A percentile compares a stretch with the other conserved stretches of the same genome.
These are phyloP conservation scores for Zaprionus ghesquierei DNA, from an alignment of 1,140 invertebrate genomes.

Conservation along the genomic window DNA sequence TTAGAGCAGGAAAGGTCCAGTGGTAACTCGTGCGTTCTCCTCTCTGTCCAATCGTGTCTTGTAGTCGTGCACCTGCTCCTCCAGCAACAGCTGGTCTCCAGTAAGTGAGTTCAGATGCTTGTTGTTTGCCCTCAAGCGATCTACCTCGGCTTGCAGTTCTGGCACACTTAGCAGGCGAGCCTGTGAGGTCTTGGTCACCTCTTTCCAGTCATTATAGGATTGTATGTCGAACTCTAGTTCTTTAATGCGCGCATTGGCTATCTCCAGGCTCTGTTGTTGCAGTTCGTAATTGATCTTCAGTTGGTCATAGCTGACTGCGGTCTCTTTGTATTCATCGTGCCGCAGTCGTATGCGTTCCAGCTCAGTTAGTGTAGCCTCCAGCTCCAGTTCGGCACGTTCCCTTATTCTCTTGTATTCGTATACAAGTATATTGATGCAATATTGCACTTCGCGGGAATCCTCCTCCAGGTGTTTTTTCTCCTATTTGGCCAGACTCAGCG, in stretches of 20 bases:
- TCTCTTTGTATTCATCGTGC: slow-evolving; percentile 78
- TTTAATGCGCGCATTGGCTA: slow-evolving; percentile 84
- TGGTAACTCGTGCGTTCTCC: slow-evolving; percentile 60
- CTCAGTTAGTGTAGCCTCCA: slow-evolving; percentile 55
- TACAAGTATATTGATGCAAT: slow-evolving; percentile 62
- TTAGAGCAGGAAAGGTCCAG: no score
- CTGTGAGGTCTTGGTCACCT: slow-evolving; percentile 84
- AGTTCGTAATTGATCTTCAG: slow-evolving; percentile 69
- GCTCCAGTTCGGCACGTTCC: slow-evolving; percentile 62
- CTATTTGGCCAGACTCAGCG: slow-evolving; percentile 83
- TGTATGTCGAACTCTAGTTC: slow-evolving; percentile 86
- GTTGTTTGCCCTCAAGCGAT: slow-evolving; percentile 84
- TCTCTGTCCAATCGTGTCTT: slow-evolving; percentile 83
- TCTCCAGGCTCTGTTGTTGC: slow-evolving; percentile 83
- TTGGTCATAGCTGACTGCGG: slow-evolving; percentile 82
- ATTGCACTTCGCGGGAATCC: slow-evolving; percentile 71
- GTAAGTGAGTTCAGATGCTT: slow-evolving; percentile 84
- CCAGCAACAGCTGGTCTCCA: slow-evolving; percentile 86
- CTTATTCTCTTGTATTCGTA: slow-evolving; percentile 56
- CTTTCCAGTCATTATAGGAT: slow-evolving; percentile 86
- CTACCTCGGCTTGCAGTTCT: slow-evolving; percentile 85
- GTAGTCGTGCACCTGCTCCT: slow-evolving; percentile 86
- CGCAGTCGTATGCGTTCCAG: slow-evolving; percentile 40
- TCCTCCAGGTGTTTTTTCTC: slow-evolving; percentile 84
- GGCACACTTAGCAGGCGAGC: slow-evolving; percentile 85